A percentile compares a stretch with the other conserved stretches of the same genome.
phyloP scores from a whole-genome alignment of 2,113 vertebrate species.

The Orcinus orca region DNA sequence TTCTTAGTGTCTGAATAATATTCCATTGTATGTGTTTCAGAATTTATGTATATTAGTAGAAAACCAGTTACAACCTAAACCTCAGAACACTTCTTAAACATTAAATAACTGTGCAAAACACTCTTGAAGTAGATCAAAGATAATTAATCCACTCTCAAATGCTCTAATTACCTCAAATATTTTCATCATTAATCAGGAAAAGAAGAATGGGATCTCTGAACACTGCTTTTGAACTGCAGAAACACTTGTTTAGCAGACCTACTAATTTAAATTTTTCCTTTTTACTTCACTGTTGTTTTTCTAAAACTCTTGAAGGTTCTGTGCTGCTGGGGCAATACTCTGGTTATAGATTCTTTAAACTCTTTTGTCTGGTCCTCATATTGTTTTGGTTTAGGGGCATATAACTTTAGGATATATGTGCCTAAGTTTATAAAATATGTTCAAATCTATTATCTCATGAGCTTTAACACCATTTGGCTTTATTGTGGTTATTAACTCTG shows the following conservation, averaged over 20 bases:
- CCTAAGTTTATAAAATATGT: background rate
- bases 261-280: slow-evolving; percentile 6
- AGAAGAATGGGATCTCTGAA: background rate
- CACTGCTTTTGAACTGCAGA: background rate
- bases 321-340: background rate
- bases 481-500: background rate
- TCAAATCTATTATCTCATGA: background rate
- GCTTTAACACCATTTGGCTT: background rate
- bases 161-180: slow-evolving; percentile 33
- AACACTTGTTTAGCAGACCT: background rate
- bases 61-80: background rate
- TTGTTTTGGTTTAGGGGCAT: background rate
- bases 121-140: slow-evolving; percentile 8
- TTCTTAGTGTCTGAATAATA: background rate
- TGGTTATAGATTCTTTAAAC: background rate
- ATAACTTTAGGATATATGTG: background rate
- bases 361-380: background rate
- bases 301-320: background rate
- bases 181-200: slow-evolving; percentile 44
- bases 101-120: slow-evolving; percentile 19
- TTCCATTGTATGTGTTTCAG: background rate
- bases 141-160: slow-evolving; percentile 22
- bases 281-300: background rate
- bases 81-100: background rate
- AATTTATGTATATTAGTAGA: background rate